Percentiles rank a stretch among this genome's conserved stretches.
These are phyloP conservation scores for Brachionus paranguensis DNA, from an alignment of 1,140 invertebrate species.

Conservation along the genomic window DNA sequence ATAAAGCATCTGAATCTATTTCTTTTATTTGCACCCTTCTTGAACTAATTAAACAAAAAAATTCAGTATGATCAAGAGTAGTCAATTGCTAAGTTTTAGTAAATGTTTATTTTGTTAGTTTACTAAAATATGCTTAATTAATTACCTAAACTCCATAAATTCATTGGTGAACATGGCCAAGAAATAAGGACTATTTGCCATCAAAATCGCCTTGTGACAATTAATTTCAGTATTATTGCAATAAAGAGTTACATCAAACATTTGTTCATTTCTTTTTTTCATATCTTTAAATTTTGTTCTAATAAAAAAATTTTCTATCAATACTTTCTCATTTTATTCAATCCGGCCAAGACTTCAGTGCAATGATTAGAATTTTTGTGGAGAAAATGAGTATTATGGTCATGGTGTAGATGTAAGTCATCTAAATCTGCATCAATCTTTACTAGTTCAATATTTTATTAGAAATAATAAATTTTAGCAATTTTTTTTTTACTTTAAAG, in stretches of 20 bases:
- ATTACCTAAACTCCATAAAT: conserved; percentile 19
- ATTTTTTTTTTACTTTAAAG: neutral
- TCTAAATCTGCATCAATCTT: conserved; percentile 3
- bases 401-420: conserved; percentile 29
- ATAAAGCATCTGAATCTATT: conserved; percentile 95
- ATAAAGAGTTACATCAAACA: conserved; percentile 41
- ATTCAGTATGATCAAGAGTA: conserved; percentile 12
- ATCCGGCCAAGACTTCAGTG: neutral
- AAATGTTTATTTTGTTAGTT: conserved; percentile 8
- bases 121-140: neutral
- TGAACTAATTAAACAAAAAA: conserved; percentile 19
- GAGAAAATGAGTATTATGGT: conserved; percentile 26
- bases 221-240: conserved; percentile 38
- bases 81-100: neutral
- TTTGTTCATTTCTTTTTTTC: neutral
- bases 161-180: conserved; percentile 41
- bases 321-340: conserved; percentile 25
- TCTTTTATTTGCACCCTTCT: conserved; percentile 66
- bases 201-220: conserved; percentile 42
- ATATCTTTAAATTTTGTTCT: neutral
- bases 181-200: conserved; percentile 41
- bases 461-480: neutral
- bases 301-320: neutral
- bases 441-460: conserved; percentile 5
- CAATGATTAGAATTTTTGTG: neutral